phyloP scores from a whole-genome alignment of 2,797 vertebrate species.

The Microcaecilia unicolor region DNA sequence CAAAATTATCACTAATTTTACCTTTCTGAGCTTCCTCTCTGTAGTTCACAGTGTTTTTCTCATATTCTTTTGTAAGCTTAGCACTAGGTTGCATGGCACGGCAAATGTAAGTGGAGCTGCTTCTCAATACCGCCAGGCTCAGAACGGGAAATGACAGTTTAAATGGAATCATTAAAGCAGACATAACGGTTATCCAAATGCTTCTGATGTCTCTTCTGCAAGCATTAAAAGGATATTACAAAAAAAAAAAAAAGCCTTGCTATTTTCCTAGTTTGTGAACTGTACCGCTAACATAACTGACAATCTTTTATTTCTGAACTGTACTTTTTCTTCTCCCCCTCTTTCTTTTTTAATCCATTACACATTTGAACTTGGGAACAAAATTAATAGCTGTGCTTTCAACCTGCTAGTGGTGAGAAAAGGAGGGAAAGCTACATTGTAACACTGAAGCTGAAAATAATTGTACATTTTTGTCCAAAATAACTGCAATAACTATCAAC shows the following conservation, averaged over 20 bases:
- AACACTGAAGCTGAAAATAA: neutral
- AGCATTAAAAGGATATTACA: no score
- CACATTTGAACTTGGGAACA: slow-evolving; percentile 21
- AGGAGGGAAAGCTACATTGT: slow-evolving; percentile 5
- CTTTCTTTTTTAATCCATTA: slow-evolving; percentile 28
- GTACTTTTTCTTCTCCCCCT: no score
- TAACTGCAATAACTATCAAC: no score
- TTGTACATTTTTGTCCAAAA: no score
- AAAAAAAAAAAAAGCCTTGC: slow-evolving; percentile 43
- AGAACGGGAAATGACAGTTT: slow-evolving; percentile 58
- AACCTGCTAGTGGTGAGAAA: slow-evolving; percentile 26
- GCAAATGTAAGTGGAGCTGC: slow-evolving; percentile 39
- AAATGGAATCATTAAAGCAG: slow-evolving; percentile 60
- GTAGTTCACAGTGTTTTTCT: slow-evolving; percentile 15
- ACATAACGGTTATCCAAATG: slow-evolving; percentile 49
- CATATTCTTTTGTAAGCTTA: slow-evolving; percentile 21
- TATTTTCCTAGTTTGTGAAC: slow-evolving; percentile 40
- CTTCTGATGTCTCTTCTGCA: slow-evolving; percentile 38
- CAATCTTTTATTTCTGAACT: slow-evolving; percentile 55
- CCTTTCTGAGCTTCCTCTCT: slow-evolving; percentile 36
- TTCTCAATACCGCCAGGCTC: slow-evolving; percentile 53
- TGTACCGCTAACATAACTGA: slow-evolving; percentile 38
- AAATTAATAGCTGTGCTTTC: slow-evolving; percentile 25
- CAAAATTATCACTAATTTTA: slow-evolving; percentile 50
- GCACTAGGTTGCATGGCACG: slow-evolving; percentile 31